Conservation (phyloP, 1,140 invertebrate species). For the Eriocheir sinensis region DNA sequence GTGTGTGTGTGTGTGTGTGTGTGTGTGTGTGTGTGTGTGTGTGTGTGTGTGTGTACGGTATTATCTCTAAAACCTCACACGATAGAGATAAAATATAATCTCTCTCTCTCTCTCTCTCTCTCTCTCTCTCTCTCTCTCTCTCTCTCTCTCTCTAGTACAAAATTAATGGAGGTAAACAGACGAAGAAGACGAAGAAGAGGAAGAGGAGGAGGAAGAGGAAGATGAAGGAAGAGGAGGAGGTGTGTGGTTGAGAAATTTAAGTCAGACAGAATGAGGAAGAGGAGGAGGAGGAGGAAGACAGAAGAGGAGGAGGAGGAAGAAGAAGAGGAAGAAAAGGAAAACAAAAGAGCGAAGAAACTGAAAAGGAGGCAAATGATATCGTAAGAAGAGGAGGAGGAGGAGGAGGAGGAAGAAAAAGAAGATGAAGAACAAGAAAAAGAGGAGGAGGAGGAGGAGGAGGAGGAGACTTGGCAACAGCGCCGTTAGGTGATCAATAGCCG, state of each 20-base stretch:
- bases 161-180: too few species aligned
- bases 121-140: neutral
- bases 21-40: slow-evolving; percentile 40
- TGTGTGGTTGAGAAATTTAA: too few species aligned
- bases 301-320: neutral
- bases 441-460: neutral
- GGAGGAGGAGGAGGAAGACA: neutral
- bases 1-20: slow-evolving; percentile 43
- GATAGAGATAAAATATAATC: neutral
- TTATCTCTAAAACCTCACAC: neutral
- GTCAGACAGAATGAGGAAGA: neutral
- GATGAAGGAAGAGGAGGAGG: neutral
- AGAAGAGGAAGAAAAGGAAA: neutral
- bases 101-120: slow-evolving; percentile 33
- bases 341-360: neutral
- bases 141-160: neutral
- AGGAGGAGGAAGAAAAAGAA: neutral
- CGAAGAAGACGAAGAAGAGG: too few species aligned
- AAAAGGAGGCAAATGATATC: neutral
- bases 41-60: neutral
- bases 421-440: neutral
- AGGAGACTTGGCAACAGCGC: slow-evolving; percentile 64
- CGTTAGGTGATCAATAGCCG: slow-evolving; percentile 78
- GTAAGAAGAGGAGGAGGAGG: neutral
- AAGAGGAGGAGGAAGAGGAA: neutral